Evolutionary conservation across 2,888 invertebrate species (phyloP), one percentile per base, ranked within the genome.

Genomic region (Tuberolachnus salignus): DNA sequence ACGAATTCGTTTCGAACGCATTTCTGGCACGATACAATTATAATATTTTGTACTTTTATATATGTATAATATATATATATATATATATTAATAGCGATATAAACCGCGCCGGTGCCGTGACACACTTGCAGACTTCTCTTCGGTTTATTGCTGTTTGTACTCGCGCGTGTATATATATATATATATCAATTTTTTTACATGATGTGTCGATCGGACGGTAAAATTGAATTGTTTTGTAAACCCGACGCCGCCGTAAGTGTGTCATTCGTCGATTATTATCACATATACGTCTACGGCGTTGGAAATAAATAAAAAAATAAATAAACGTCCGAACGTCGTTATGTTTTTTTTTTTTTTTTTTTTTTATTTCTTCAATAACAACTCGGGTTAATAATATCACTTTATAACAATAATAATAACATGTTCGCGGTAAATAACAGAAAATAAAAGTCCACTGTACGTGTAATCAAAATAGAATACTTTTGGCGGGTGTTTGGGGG

Each of bases 171-270:
- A 44, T 49, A 46, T n/a, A 16, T 67, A 59, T 59, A 55, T n/a
- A n/a, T n/a, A n/a, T n/a, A n/a, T n/a, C n/a, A n/a, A n/a, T 53
- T 21, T 16, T 11, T 51, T 16, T 26, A 49, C 72, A 61, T 34
- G 26, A 42, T 55, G 19, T 61, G 23, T 42, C 21, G 21, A 63
- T 44, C n/a, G 11, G 51, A 23, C 34, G 34, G 23, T 23, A 73
- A 63, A 73, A 73, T 73, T 53, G 63, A 73, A 73, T 73, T 73
- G 73, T 73, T 63, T 73, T 63, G 51, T 63, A 64, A 63, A 73
- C 51, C 16, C 51, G 63, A 73, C 51, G 61, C 57, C 57, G 21
- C 46, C 13, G 53, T 63, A 73, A 73, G 73, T 73, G 26, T 73
- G 73, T 73, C 73, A 73, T 73, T 23, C 63, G 63, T 73, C 53